Base-by-base conservation (phyloP, 2,113 vertebrate species). In the Carassius carassius region DNA sequence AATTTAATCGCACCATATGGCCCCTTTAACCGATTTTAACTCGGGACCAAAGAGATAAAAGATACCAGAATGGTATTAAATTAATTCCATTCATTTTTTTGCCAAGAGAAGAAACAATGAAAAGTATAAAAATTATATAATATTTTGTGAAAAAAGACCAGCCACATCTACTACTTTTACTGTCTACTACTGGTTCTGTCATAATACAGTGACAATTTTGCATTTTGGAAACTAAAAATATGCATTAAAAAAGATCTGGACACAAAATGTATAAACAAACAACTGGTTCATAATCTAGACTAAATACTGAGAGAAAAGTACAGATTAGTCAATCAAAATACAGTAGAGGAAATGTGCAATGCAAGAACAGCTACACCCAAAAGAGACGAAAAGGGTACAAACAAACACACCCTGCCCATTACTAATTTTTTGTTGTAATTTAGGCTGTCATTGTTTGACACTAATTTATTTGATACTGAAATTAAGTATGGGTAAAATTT, bases 361-460 rank as follows among this genome's bases (percentile, higher is more conserved):
- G 17, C 56, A 80, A 81, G 47, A 79, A 21, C 23, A 76, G 69
- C 32, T 80, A 80, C 81, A 81, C 81, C 81, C 84, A 80, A 44
- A 77, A 72, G 81, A 75, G 58, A 82, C 13, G 25, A 49, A 32
- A 47, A 19, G 41, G 78, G 47, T 35, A 25, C 58, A 72, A 37
- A 41, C 14, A 54, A 70, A 81, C 84, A 75, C 81, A 75, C 81
- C 69, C 67, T 35, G 19, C 11, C 51, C 14, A 5, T 62, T 21
- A 72, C 23, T 78, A 29, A 29, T 29, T 63, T 29, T 73, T 86
- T 83, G 73, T 4, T 76, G 6, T 25, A 3, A 56, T 78, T 69
- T 25, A 29, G 62, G 19, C 1, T 9, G 65, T 78, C 19, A 37
- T 63, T 62, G 35, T 86, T 35, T 44, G 12, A 78, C 58, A 82